Base-by-base conservation (phyloP, 2,113 vertebrate genomes). In the Ochotona curzoniae region DNA sequence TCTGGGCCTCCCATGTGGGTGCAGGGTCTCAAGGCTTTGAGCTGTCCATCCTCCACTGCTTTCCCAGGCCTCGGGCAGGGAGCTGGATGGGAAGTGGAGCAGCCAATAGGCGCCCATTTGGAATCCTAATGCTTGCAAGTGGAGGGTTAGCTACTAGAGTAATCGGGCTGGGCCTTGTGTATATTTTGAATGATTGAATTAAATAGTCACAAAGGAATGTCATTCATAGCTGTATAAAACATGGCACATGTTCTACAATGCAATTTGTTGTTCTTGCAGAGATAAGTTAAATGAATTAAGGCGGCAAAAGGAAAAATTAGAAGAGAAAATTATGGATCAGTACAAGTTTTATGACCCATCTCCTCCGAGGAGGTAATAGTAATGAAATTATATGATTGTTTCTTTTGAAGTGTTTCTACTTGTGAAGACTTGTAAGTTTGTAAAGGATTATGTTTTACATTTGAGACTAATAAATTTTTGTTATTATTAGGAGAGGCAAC, bases 311-410 rank as follows among this genome's bases (percentile, higher is more conserved):
- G 99, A 99, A 97, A 99, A 99, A 96, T 97, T 99, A 93, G 99
- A 99, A 97, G 99, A 99, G 98, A 99, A 99, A 98, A 99, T 99
- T 96, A 99, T 99, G 99, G 99, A 99, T 98, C 99, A 99, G 86
- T 99, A 99, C 96, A 99, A 99, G 94, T 99, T 99, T 97, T 99
- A 99, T 69, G 99, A 99, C 75, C 99, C 99, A 47, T 99, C 99
- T 74, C 99, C 99, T 51, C 99, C 99, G 71, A 98, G 99, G 98
- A 99, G 99, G 99, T 99, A 98, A 76, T 60, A 3, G 20, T 93
- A 87, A 85, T 64, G 76, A 81, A 17, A 0, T 30, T 81, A 8
- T 94, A 1, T 69, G 6, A 21, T 87, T 97, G 64, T 82, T 93
- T 85, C 66, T 74, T 54, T 80, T 32, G 32, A 10, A 2, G 63